A percentile compares a stretch with the other conserved stretches of the same genome.
Evolutionary conservation across 2,888 invertebrate species (phyloP).

Genomic region (Gryllus longicercus): DNA sequence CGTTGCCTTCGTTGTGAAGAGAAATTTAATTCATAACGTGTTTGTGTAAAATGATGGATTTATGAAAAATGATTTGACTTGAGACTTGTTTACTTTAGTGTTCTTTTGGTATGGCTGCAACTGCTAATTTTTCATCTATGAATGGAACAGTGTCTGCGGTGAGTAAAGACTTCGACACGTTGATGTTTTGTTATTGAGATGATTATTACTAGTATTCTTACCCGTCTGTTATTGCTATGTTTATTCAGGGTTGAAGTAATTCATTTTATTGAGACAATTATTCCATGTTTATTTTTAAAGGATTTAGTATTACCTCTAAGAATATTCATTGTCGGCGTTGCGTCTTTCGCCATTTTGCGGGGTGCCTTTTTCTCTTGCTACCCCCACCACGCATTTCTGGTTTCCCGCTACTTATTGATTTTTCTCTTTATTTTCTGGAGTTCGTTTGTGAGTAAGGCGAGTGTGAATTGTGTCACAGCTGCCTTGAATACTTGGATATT

Average conservation of each 20-base stretch:
- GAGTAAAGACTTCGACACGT: slow-evolving; percentile 36
- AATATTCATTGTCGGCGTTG: background rate
- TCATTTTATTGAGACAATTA: background rate
- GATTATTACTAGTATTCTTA: background rate
- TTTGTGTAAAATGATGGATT: background rate
- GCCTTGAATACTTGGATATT: too few relatives aligned
- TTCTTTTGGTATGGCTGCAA: slow-evolving; percentile 29
- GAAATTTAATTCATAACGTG: background rate
- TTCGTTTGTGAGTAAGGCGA: too few relatives aligned
- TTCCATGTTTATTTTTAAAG: too few relatives aligned
- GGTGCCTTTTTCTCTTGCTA: background rate
- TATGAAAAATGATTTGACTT: background rate
- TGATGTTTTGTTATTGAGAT: background rate
- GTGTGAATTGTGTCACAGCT: too few relatives aligned
- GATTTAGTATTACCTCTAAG: too few relatives aligned
- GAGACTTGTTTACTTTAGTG: background rate
- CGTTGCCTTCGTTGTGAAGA: slow-evolving; percentile 1
- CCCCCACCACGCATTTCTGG: background rate
- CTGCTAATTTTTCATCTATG: slow-evolving; percentile 40
- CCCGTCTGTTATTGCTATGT: background rate
- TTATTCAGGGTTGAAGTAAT: background rate
- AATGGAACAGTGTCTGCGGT: slow-evolving; percentile 47
- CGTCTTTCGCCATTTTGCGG: background rate
- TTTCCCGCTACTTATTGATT: slow-evolving; percentile 17
- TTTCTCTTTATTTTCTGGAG: slow-evolving; percentile 17